Base-by-base conservation (phyloP, 2,797 vertebrate genomes). In the Odontamblyopus rebecca region DNA sequence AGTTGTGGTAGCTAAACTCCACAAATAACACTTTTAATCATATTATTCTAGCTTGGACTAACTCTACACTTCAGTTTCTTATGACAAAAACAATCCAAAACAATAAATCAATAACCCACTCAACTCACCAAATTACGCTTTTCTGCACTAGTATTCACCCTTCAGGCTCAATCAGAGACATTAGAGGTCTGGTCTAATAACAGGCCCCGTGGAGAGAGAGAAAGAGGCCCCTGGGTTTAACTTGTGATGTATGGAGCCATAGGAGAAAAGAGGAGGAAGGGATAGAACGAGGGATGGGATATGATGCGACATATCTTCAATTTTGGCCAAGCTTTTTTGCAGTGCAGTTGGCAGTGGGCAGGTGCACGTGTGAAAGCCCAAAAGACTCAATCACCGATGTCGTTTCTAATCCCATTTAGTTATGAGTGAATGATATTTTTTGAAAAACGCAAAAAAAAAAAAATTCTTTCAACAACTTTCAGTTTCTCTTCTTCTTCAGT, bases 121-220 rank as follows among this genome's bases (percentile, higher is more conserved):
- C 77, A 38, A 69, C 78, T 82, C 26, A 30, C 75, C 70, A 18
- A 72, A 78, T 88, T 80, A 76, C 86, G 92, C 85, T 90, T 93
- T 88, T 91, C 83, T 80, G 85, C 81, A 68, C 78, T 85, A 81
- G 83, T 86, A 92, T 93, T 93, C 93, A 94, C 87, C 88, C 89
- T 85, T 88, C 73, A 66, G 83, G 93, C 94, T 94, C 93, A 90
- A 94, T 94, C 90, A 72, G 87, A 90, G 90, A 87, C 89, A 93
- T 91, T 91, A 93, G 84, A 91, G 86, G 85, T 84, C 87, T 93
- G 93, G 93, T 92, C 88, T 93, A 93, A 94, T 94, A 93, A 92
- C 91, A 91, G 83, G 79, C 84, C 79, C 78, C 74, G 56, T 64
- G 85, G 79, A 88, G 83, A 86, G 85, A 74, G 85, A 89, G 83